Evolutionary conservation across 1,140 invertebrate species (phyloP), one percentile per base, ranked within the genome.

Genomic region (Heliconius hewitsoni): DNA sequence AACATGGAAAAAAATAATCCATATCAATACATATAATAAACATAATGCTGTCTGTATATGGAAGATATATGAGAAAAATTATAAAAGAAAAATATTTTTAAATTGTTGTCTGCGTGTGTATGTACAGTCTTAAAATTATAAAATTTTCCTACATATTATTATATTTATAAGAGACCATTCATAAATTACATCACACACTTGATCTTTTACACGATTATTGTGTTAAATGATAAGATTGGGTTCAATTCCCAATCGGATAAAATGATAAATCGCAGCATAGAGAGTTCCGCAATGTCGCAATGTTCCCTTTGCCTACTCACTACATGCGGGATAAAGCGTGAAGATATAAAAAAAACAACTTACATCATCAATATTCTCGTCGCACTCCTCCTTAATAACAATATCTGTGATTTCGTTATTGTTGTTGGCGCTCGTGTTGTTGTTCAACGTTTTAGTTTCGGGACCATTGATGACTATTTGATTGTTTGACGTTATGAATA

Each of bases 391-490:
- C 78, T 95, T 95, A 80, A 95, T 95, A 72, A 94, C 85, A 60
- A 95, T 90, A 50, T 87, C 87, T 1, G 78, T 73, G 13, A 81
- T 70, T 3, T 82, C 78, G 39, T 85, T 84, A 74, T 94, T 93
- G 85, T 90, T 90, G 74, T 86, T 88, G 46, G 23, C 86, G 39
- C 76, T 88, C 8, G 82, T 91, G 85, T 88, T 92, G 86, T 89
- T 92, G 82, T 88, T 91, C 13, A 86, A 16, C 34, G 94, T 87
- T 80, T 96, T 96, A 0, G 91, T 89, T 8, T 95, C 95, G 3
- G 95, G 94, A 16, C 89, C 87, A 70, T 95, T 95, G 70, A 95
- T 95, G 13, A 96, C 87, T 46, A 96, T 89, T 77, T 94, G 91
- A 71, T 94, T 90, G 81, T 89, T 90, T 8, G 89, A 90, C 8